phyloP scores from a whole-genome alignment of 1,140 invertebrate genomes.

The Drosophila sulfurigaster region DNA sequence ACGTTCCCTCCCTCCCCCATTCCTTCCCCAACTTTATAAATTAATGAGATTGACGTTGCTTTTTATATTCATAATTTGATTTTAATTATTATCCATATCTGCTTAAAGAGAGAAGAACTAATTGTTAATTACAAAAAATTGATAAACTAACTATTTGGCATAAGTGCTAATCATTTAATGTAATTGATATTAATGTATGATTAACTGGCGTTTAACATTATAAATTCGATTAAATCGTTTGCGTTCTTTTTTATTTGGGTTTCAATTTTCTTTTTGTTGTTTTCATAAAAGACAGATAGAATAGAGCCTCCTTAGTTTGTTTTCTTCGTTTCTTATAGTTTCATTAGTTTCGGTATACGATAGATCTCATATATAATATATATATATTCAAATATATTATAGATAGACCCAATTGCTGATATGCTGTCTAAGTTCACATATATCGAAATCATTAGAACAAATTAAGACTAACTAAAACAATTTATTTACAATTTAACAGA shows the following conservation, averaged over 20 bases:
- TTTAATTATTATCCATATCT: slow-evolving; percentile 78
- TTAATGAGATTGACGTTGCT: not conserved
- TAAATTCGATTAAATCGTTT: slow-evolving; percentile 84
- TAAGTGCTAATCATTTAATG: slow-evolving; percentile 75
- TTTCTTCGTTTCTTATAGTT: slow-evolving; percentile 13
- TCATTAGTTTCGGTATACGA: slow-evolving; percentile 53
- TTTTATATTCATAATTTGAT: slow-evolving; percentile 70
- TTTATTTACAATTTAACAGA: slow-evolving; percentile 67
- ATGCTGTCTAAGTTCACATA: slow-evolving; percentile 60
- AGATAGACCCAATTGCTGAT: slow-evolving; percentile 64
- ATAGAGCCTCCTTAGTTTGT: slow-evolving; percentile 41
- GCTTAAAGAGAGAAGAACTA: slow-evolving; percentile 77
- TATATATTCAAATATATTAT: not conserved
- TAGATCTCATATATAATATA: slow-evolving; percentile 45
- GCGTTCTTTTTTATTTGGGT: slow-evolving; percentile 27
- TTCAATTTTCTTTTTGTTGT: not conserved
- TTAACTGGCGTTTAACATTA: slow-evolving; percentile 82
- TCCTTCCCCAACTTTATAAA: too few relatives aligned
- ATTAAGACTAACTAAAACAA: slow-evolving; percentile 47
- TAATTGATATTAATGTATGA: slow-evolving; percentile 80
- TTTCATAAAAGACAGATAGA: slow-evolving; percentile 48
- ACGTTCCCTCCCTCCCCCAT: not conserved
- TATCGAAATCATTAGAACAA: slow-evolving; percentile 19
- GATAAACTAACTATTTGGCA: slow-evolving; percentile 77
- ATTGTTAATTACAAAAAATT: slow-evolving; percentile 79